Percentiles rank a stretch among this genome's conserved stretches.
These are phyloP conservation scores for Pterostichus niger DNA, from an alignment of 2,888 invertebrate species.

Conservation along the genomic window DNA sequence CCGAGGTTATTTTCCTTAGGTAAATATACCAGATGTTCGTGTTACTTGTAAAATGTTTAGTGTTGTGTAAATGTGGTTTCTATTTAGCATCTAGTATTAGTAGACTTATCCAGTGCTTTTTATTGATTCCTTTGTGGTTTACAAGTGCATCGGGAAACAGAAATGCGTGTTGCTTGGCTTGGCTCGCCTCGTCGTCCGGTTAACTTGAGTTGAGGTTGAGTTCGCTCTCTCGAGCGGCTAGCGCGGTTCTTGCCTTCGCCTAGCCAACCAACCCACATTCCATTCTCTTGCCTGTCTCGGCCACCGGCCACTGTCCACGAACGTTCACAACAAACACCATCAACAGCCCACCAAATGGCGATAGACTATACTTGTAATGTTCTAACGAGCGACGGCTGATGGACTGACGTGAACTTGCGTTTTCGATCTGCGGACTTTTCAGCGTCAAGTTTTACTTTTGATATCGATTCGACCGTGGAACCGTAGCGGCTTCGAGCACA, in stretches of 20 bases:
- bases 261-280: conserved; percentile 40
- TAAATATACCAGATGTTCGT: conserved; percentile 64
- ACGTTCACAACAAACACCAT: conserved; percentile 5
- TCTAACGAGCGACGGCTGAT: conserved; percentile 3
- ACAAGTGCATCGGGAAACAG: conserved; percentile 29
- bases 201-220: neutral
- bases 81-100: conserved; percentile 27
- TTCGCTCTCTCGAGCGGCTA: too few species aligned
- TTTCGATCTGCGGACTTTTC: conserved; percentile 26
- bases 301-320: neutral
- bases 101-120: conserved; percentile 30
- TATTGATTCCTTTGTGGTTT: conserved; percentile 62
- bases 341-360: neutral
- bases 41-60: conserved; percentile 38
- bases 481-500: neutral
- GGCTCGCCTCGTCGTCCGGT: neutral
- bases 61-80: conserved; percentile 17
- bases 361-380: too few species aligned
- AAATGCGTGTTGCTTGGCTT: conserved; percentile 40
- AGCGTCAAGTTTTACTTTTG: conserved; percentile 58
- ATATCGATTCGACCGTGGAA: conserved; percentile 26
- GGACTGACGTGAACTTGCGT: neutral
- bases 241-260: conserved; percentile 21
- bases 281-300: conserved; percentile 31
- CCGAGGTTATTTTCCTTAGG: conserved; percentile 50